Base-by-base conservation (phyloP, 2,888 invertebrate genomes). In the Drosophila gaucha region DNA sequence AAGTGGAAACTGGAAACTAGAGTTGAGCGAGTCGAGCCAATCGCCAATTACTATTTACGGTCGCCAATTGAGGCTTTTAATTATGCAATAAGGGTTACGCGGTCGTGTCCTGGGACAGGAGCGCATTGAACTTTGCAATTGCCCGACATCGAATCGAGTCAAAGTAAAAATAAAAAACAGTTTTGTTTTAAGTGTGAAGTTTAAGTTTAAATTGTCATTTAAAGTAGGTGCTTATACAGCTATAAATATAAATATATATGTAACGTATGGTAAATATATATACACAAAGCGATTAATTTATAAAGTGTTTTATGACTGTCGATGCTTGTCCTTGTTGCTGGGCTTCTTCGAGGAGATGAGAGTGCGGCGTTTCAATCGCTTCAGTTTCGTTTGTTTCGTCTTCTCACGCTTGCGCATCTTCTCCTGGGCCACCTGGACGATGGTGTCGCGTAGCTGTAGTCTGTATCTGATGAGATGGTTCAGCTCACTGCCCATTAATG, bases 271-370 rank as follows among this genome's bases (percentile, higher is more conserved):
- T 20, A 20, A 10, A 20, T n/a, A 6, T 22, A 50, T 33, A 33
- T 49, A 24, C 14, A 47, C 46, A 47, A 46, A 20, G 33, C 16
- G 5, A n/a, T 18, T 12, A 28, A 14, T 6, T 18, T 6, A 16
- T 22, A 51, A 1, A n/a, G n/a, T n/a, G n/a, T n/a, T n/a, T n/a
- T 31, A n/a, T 16, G 36, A n/a, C 3, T 16, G 12, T 8, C 47
- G 28, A n/a, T 39, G 24, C 33, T 82, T 82, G n/a, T 84, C 41
- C 57, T 83, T 83, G 18, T 68, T 83, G 55, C 82, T 87, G 28
- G 82, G 88, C 38, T 83, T 83, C 47, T 87, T 83, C 3, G 82
- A 87, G 35, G 88, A 83, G 39, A 85, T 87, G 22, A 82, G 54
- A 0, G 88, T 85, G 50, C 82, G 82, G 0, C 86, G 78, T 30